Percentiles rank a stretch among this genome's conserved stretches.
Evolutionary conservation across 2,797 vertebrate species (phyloP).

Genomic region (Fringilla coelebs): DNA sequence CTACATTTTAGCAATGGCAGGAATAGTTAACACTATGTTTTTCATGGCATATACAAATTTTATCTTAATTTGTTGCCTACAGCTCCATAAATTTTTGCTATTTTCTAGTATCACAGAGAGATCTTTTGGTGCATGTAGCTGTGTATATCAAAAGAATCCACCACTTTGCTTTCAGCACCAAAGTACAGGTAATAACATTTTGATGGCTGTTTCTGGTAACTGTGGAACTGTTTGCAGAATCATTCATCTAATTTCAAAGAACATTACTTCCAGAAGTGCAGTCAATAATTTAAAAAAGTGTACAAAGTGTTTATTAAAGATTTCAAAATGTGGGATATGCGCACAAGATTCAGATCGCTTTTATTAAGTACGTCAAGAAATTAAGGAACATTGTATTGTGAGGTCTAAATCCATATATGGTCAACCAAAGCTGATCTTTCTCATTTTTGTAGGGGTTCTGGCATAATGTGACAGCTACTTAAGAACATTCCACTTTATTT

Average conservation of each 20-base stretch:
- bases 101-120: not conserved
- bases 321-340: not conserved
- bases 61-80: not conserved
- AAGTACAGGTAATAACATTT: not conserved
- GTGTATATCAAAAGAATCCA: not conserved
- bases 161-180: not conserved
- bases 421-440: not conserved
- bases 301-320: not conserved
- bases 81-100: not conserved
- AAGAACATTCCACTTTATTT: not conserved
- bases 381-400: not conserved
- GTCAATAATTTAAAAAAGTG: not conserved
- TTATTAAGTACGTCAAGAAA: not conserved
- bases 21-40: not conserved
- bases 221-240: constrained; percentile 21
- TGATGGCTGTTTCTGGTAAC: not conserved
- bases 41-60: not conserved
- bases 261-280: not conserved
- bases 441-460: not conserved
- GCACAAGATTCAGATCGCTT: not conserved
- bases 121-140: not conserved
- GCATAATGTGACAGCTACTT: not conserved
- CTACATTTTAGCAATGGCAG: not conserved
- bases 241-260: constrained; percentile 14
- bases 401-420: not conserved